Evolutionary conservation across 2,888 invertebrate genomes (phyloP), one percentile per base, ranked within the genome.

Genomic region (Lamellibrachia columna): DNA sequence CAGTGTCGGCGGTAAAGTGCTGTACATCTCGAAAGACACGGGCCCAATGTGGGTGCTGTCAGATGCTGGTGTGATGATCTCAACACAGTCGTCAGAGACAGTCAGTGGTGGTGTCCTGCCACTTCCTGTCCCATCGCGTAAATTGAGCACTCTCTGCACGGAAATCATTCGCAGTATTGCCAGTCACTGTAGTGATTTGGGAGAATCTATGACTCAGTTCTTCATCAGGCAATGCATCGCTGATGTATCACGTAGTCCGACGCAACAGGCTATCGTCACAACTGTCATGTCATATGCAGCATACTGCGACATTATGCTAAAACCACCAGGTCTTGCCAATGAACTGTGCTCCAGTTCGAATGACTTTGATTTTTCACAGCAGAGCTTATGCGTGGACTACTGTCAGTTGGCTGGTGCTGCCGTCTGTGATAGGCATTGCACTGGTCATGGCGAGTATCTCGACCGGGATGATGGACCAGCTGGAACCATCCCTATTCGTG

Each of bases 361-460:
- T 3, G n/a, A 22, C 22, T 22, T 75, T n/a, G 75, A 75, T 22
- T 22, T 75, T 75, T 75, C 75, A 75, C 75, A 15, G n/a, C 40
- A 40, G 40, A 40, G 40, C 40, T 40, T 40, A 40, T 40, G 40
- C 40, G 40, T 40, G 40, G 40, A 40, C 40, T 40, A 40, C 40
- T 40, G 40, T 40, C 40, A 40, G 91, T 95, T 93, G 93, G 95
- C 95, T 53, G 95, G 95, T 0, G 94, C 94, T 9, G 94, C 94
- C 28, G 93, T 93, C 53, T 95, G 95, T 93, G 94, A 94, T 92
- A 95, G 95, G 53, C 93, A 93, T 7, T 95, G 95, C 93, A 91
- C 93, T 58, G 95, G 95, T 3, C 92, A 93, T 9, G 75, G 75
- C 22, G 75, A 75, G 75, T 95, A 94, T 92, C 92, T 93, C 9